Percentiles rank a stretch among this genome's conserved stretches.
Evolutionary conservation across 2,888 invertebrate species (phyloP).

Genomic region (Sepioteuthis lessoniana): DNA sequence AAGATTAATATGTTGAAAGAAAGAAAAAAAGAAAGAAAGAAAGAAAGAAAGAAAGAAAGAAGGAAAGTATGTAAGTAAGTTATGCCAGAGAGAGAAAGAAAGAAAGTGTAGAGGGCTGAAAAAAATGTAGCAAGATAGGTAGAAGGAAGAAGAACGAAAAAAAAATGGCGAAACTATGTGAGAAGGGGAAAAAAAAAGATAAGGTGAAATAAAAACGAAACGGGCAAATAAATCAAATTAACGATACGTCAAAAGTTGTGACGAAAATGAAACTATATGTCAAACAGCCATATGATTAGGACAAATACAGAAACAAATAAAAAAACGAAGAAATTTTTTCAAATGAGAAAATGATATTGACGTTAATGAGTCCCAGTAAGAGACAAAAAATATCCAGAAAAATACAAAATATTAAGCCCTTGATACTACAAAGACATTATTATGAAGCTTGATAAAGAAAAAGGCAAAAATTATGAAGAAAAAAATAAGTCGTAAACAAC

Average conservation of each 20-base stretch:
- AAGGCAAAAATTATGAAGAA: background rate
- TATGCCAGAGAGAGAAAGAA: too few relatives aligned
- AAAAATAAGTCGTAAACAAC: background rate
- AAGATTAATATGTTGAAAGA: too few relatives aligned
- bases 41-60: too few relatives aligned
- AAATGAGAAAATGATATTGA: constrained; percentile 16
- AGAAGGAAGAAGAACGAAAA: too few relatives aligned
- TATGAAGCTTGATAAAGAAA: background rate
- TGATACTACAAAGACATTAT: constrained; percentile 33
- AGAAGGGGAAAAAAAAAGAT: too few relatives aligned
- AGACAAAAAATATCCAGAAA: background rate
- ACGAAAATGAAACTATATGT: constrained; percentile 33
- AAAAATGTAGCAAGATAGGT: too few relatives aligned
- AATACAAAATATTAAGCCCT: background rate
- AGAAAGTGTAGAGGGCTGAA: too few relatives aligned
- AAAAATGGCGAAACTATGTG: too few relatives aligned
- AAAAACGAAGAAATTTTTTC: background rate
- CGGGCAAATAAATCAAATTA: background rate
- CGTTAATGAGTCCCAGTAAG: constrained; percentile 17
- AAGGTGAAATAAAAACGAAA: background rate
- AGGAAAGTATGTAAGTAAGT: too few relatives aligned
- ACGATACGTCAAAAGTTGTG: background rate
- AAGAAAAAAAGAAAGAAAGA: too few relatives aligned
- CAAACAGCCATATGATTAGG: background rate
- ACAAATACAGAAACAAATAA: background rate